Percentiles rank a stretch among this genome's conserved stretches.
These are phyloP conservation scores for Lamellibrachia luymesi DNA, from an alignment of 1,140 invertebrate genomes.

Conservation along the genomic window DNA sequence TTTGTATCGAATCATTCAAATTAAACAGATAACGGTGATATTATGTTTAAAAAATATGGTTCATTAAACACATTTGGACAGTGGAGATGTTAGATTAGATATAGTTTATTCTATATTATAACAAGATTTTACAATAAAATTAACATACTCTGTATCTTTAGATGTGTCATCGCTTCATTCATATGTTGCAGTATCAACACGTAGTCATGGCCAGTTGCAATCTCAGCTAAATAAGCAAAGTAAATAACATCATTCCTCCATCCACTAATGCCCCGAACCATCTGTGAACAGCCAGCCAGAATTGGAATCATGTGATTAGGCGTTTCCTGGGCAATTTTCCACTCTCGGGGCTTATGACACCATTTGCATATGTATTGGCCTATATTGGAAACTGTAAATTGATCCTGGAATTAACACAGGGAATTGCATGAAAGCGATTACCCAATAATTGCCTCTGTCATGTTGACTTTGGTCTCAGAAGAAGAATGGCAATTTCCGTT, in stretches of 20 bases:
- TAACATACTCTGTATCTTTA: neutral
- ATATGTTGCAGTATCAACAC: neutral
- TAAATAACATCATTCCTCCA: neutral
- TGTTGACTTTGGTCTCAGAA: neutral
- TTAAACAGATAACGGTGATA: too few species aligned
- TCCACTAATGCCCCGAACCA: neutral
- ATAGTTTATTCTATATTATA: neutral
- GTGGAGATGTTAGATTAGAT: neutral
- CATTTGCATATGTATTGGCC: neutral
- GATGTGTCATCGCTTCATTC: neutral
- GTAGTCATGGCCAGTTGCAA: neutral
- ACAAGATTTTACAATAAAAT: neutral
- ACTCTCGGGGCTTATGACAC: neutral
- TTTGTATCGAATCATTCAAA: too few species aligned
- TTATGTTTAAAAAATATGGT: too few species aligned
- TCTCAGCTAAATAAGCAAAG: neutral
- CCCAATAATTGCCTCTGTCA: neutral
- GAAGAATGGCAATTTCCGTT: slow-evolving; percentile 4
- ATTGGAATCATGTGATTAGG: neutral
- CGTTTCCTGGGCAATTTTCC: neutral
- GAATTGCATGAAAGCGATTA: neutral
- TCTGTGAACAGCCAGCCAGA: neutral
- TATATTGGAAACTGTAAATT: neutral
- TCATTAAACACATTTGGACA: too few species aligned
- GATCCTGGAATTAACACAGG: neutral